Evolutionary conservation across 2,113 vertebrate species (phyloP).

Genomic region (Caloenas nicobarica): DNA sequence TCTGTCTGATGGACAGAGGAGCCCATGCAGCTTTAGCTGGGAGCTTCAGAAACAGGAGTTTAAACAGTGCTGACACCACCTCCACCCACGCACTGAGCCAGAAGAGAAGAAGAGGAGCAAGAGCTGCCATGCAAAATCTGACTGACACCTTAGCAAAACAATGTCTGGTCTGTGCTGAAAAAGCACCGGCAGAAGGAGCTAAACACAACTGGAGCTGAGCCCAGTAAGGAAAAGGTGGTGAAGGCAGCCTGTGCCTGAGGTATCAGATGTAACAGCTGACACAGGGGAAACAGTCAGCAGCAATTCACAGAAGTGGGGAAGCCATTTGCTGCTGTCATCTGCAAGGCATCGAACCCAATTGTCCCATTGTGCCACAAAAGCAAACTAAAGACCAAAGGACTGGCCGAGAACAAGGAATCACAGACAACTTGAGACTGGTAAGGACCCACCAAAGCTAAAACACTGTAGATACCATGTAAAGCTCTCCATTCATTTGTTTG

Average conservation of each 20-base stretch:
- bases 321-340: not conserved
- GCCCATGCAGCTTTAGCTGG: accelerated
- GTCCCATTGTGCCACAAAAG: not conserved
- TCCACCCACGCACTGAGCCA: not conserved
- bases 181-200: not conserved
- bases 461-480: not conserved
- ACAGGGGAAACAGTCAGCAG: not conserved
- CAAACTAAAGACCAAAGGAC: not conserved
- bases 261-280: not conserved
- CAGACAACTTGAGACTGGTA: not conserved
- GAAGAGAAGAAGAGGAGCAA: not conserved
- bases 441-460: not conserved
- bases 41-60: not conserved
- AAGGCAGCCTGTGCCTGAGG: not conserved
- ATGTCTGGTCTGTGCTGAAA: not conserved
- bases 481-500: not conserved
- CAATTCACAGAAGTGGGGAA: not conserved
- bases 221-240: not conserved
- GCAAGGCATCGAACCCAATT: not conserved
- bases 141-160: not conserved
- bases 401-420: not conserved
- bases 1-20: not conserved
- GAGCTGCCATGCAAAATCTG: not conserved
- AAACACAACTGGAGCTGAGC: not conserved
- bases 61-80: not conserved